Base-by-base conservation (phyloP, 1,140 invertebrate genomes). In the Zaprionus camerounensis region DNA sequence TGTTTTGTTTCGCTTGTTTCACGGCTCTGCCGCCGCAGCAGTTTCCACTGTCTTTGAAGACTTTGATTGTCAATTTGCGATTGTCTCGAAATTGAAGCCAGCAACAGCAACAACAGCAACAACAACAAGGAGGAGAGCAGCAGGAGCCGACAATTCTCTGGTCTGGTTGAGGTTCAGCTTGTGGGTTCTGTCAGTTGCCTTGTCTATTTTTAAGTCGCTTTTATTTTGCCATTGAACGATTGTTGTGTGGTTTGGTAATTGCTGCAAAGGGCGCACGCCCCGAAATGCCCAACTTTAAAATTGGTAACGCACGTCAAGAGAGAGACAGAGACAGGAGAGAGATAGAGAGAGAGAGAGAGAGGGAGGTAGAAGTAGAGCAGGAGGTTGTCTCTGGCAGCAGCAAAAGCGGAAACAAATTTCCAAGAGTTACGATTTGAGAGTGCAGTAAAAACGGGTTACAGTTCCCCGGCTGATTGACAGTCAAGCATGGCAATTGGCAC, bases 31-130 rank as follows among this genome's bases (percentile, higher is more conserved):
- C 63, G 85, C 85, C 82, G 70, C 86, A 85, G 85, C 85, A 88
- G 85, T 91, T 88, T 88, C 80, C 83, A 87, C 85, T 91, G 85
- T 88, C 85, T 88, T 88, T 91, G 81, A 88, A 88, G 85, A 88
- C 85, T 88, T 88, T 88, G 85, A 88, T 88, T 88, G 85, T 88
- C 85, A 88, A 88, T 88, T 88, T 88, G 85, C 85, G 85, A 88
- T 88, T 88, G 85, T 88, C 85, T 88, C 85, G 85, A 90, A 88
- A 90, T 87, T 87, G 83, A 84, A 88, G 83, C 78, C 69, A 82
- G 53, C 64, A 67, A 68, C 78, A 81, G 49, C 80, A 62, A 44
- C 73, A 70, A 11, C 70, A 68, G n/a, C 62, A 64, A 34, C 61
- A 38, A 11, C 58, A 59, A n/a, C 53, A 22, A 49, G 28, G 15